Percentiles rank a stretch among this genome's conserved stretches.
phyloP scores from a whole-genome alignment of 2,797 vertebrate species.

The Melanotaenia parkinsoni region DNA sequence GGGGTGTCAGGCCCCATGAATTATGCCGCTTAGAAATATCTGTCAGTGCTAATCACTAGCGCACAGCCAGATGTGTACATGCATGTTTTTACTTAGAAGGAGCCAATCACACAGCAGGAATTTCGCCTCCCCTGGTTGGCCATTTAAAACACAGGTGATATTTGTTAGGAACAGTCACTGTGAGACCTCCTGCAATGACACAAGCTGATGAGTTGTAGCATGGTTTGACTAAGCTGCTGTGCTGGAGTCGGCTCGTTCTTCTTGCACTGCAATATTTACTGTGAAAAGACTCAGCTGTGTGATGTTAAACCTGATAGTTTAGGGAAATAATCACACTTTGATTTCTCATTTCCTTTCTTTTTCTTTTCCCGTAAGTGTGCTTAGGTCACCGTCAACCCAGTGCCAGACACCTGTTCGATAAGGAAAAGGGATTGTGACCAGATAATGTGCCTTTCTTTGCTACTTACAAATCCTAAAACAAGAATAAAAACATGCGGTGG shows the following conservation, averaged over 20 bases:
- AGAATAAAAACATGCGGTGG: constrained; percentile 15
- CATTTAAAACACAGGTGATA: constrained; percentile 34
- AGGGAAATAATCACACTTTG: neutral
- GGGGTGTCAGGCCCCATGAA: constrained; percentile 13
- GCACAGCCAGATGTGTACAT: constrained; percentile 14
- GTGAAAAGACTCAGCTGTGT: neutral
- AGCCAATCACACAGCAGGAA: constrained; percentile 37
- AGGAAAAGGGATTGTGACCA: constrained; percentile 42
- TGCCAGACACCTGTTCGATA: constrained; percentile 60
- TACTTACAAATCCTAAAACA: constrained; percentile 47
- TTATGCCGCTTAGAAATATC: constrained; percentile 34
- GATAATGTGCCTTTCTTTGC: constrained; percentile 49
- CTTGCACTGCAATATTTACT: neutral
- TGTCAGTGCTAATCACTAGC: constrained; percentile 31
- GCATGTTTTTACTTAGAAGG: constrained; percentile 44
- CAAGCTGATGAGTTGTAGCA: constrained; percentile 11
- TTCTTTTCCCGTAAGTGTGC: neutral
- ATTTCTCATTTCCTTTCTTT: constrained; percentile 18
- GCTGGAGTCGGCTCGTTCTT: constrained; percentile 1
- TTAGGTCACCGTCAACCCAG: constrained; percentile 58
- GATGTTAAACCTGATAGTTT: constrained; percentile 11
- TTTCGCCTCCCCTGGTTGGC: constrained; percentile 6
- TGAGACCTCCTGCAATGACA: constrained; percentile 9
- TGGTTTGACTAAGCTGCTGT: constrained; percentile 9
- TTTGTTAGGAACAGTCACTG: constrained; percentile 21